Evolutionary conservation across 2,888 invertebrate species (phyloP).

Genomic region (Caenorhabditis drosophilae): DNA sequence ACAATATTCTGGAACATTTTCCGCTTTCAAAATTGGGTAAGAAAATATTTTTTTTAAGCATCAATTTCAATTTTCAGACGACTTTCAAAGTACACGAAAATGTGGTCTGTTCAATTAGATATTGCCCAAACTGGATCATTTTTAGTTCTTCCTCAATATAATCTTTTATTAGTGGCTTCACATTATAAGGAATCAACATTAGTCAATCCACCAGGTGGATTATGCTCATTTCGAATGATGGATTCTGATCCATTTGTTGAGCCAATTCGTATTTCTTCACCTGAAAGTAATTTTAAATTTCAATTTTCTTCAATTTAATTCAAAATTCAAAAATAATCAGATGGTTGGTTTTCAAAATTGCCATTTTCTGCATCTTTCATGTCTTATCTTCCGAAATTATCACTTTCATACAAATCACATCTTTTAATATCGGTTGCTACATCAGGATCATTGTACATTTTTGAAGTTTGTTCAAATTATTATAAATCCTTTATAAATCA

Average conservation of each 20-base stretch:
- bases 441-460: conserved; percentile 42
- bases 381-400: conserved; percentile 32
- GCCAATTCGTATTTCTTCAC: conserved; percentile 26
- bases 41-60: conserved; percentile 1
- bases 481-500: too few relatives aligned
- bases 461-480: conserved; percentile 16
- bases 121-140: conserved; percentile 41
- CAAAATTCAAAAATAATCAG: conserved; percentile 15
- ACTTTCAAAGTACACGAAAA: conserved; percentile 30
- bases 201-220: conserved; percentile 23
- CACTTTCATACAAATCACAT: conserved; percentile 26
- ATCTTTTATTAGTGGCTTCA: conserved; percentile 35
- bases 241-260: conserved; percentile 40
- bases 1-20: conserved; percentile 51
- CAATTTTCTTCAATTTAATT: too few relatives aligned
- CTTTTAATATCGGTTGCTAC: conserved; percentile 33
- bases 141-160: conserved; percentile 30
- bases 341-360: conserved; percentile 33
- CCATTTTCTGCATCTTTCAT: conserved; percentile 37
- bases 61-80: conserved; percentile 15
- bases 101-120: conserved; percentile 39
- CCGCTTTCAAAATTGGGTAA: conserved; percentile 54
- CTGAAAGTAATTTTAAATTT: conserved; percentile 14
- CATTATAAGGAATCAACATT: conserved; percentile 32
- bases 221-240: conserved; percentile 42